Evolutionary conservation across 2,113 vertebrate species (phyloP), one percentile per base, ranked within the genome.

Genomic region (Meleagris gallopavo): DNA sequence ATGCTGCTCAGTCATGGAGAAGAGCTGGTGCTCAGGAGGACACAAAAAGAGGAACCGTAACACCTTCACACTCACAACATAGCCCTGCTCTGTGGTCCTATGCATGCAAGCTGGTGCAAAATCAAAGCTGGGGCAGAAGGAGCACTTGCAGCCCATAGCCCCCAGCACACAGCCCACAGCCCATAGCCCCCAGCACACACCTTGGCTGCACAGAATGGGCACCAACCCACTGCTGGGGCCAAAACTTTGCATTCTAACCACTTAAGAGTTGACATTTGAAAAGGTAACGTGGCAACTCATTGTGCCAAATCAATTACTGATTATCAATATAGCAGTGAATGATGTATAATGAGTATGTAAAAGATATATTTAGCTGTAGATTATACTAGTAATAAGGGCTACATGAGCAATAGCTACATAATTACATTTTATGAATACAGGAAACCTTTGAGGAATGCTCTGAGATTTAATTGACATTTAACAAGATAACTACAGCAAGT

Each of bases 381-480:
- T 97, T 95, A 93, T 74, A 91, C 86, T 60, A 94, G 95, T 94
- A 97, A 96, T 98, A 97, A 95, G 90, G 96, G 94, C 92, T 95
- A 97, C 95, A 84, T 2, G 74, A 97, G 96, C 96, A 98, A 95
- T 96, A 90, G 97, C 96, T 97, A 94, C 54, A 77, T 97, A 98
- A 98, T 98, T 98, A 91, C 94, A 83, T 96, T 97, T 97, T 95
- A 96, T 97, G 97, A 98, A 98, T 94, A 97, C 97, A 95, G 95
- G 94, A 97, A 98, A 98, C 96, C 97, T 98, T 95, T 97, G 97
- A 98, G 97, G 95, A 96, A 97, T 95, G 95, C 93, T 96, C 92
- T 36, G 67, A 83, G 95, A 97, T 97, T 98, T 98, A 98, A 98
- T 97, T 98, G 97, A 98, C 97, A 97, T 97, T 98, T 98, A 98